Conservation (phyloP, 2,113 vertebrate species). For the Nycticorax nycticorax region DNA sequence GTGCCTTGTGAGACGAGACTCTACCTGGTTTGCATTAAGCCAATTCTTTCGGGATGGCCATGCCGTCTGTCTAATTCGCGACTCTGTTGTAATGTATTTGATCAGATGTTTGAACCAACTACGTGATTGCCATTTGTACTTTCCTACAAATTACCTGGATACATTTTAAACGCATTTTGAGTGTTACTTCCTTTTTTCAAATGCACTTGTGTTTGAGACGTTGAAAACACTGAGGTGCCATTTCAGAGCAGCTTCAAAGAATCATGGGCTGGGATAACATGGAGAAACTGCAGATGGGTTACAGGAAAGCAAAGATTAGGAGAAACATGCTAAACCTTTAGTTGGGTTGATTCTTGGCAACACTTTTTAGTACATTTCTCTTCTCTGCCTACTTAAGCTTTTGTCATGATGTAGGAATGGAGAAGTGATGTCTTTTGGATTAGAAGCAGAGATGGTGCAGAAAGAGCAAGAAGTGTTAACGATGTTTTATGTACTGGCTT, state of each 20-base stretch:
- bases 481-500: not conserved
- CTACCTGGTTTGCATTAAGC: not conserved
- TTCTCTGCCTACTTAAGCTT: not conserved
- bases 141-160: not conserved
- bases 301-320: not conserved
- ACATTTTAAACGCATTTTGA: not conserved
- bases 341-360: not conserved
- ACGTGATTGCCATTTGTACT: not conserved
- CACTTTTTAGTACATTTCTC: not conserved
- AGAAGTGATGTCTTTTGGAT: not conserved
- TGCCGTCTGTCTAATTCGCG: not conserved
- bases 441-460: slow-evolving; percentile 8
- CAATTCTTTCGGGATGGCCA: not conserved
- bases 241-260: not conserved
- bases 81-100: not conserved
- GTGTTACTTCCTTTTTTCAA: not conserved
- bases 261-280: not conserved
- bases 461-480: slow-evolving; percentile 24
- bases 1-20: not conserved
- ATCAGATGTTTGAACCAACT: not conserved
- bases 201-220: not conserved
- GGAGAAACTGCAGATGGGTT: not conserved
- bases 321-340: not conserved
- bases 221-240: not conserved
- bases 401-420: not conserved